Base-by-base conservation (phyloP, 2,113 vertebrate genomes). In the Meles meles region DNA sequence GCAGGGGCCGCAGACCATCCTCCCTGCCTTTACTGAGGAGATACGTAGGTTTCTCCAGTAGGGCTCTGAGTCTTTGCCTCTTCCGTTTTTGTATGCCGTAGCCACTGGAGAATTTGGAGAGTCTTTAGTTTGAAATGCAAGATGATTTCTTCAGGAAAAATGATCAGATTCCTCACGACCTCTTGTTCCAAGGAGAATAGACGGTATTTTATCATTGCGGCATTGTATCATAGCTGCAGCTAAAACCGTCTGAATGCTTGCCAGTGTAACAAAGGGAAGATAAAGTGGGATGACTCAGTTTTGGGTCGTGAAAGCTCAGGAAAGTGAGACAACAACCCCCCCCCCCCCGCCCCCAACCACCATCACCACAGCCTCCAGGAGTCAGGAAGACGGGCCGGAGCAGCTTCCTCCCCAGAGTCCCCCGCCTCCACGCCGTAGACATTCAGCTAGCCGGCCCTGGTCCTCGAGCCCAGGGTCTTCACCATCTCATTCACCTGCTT, bases 101-200 rank as follows among this genome's bases (percentile, higher is more conserved):
- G 85, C 52, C 39, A 23, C 87, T 44, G 37, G 86, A 80, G 92
- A 69, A 85, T 80, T 37, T 76, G 92, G 86, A 96, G 97, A 96
- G 89, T 17, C 93, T 96, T 81, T 74, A 39, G 82, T 92, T 96
- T 97, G 96, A 97, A 94, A 94, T 71, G 93, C 65, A 80, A 93
- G 95, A 95, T 96, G 93, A 96, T 94, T 97, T 98, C 96, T 76
- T 90, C 67, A 89, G 97, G 79, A 93, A 89, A 96, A 96, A 96
- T 69, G 98, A 86, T 97, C 82, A 20, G 95, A 85, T 86, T 94
- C 86, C 85, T 94, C 93, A 77, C 29, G 89, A 93, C 96, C 97
- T 97, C 96, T 87, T 87, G 95, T 92, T 96, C 96, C 71, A 65
- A 89, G 97, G 95, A 98, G 97, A 94, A 92, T 18, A 97, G 93